Evolutionary conservation across 2,113 vertebrate genomes (phyloP), one percentile per base, ranked within the genome.

Genomic region (Festucalex cinctus): DNA sequence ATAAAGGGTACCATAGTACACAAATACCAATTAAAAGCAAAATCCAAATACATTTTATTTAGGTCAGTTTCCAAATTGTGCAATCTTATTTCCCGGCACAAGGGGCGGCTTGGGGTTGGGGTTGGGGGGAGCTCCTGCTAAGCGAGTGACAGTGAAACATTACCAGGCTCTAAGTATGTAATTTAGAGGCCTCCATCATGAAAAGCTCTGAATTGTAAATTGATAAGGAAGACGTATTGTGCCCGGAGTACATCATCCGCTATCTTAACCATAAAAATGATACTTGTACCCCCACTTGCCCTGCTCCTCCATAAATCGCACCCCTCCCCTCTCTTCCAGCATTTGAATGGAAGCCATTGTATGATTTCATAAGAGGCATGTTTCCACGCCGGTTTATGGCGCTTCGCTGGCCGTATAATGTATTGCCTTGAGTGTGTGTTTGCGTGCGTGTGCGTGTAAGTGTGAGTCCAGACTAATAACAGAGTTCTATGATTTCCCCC

Each of bases 381-480:
- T 85, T 85, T 86, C 75, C 65, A 49, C 65, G 46, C 78, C 76
- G 22, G 80, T 88, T 89, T 85, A 87, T 83, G 74, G 74, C 67
- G 71, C 66, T 61, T 24, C 61, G 57, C 41, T 73, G 75, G 41
- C 72, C 19, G 22, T 73, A 69, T 85, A 76, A 79, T 83, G 76
- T 84, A 75, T 82, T 58, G 53, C 44, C 65, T 1, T 46, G 9
- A 12, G 58, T 10, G 22, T 64, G 8, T 44, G 39, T 8, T 17
- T 71, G 22, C 63, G 64, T 43, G 26, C 46, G 20, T 68, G 43
- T 20, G 36, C 59, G 41, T 22, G 36, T 28, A 22, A 56, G 70
- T 48, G 24, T 5, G 16, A 73, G 78, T 83, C 84, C 80, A 88
- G 87, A 86, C 83, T 89, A 86, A 87, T 90, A 87, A 85, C 77